Evolutionary conservation across 2,113 vertebrate genomes (phyloP), one percentile per base, ranked within the genome.

Genomic region (Dolichotis patagonum): DNA sequence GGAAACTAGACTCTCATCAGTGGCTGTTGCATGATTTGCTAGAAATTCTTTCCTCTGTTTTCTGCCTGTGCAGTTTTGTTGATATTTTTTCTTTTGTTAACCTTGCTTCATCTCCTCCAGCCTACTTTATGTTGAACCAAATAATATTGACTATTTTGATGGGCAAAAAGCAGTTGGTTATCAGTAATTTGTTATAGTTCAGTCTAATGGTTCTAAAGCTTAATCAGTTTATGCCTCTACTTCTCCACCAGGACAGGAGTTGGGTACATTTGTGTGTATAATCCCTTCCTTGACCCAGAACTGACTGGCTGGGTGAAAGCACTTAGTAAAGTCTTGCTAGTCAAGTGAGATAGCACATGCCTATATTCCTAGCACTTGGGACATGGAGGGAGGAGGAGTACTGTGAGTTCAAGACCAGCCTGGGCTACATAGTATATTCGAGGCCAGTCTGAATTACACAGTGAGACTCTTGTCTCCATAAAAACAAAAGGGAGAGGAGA

Each of bases 191-290:
- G 10, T 20, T 82, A 63, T 80, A 46, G 2, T 95, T 96, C 22
- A 58, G 24, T 17, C 32, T 94, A 83, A 85, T 78, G 32, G 65
- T 96, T 80, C 78, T 82, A 94, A 94, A 86, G 54, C 28, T 90
- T 94, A 81, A 43, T 93, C 62, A 22, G 35, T 71, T 91, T 20
- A 73, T 63, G 7, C 88, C 11, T 75, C 56, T 91, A 86, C 46
- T 93, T 95, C 24, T 96, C 41, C 24, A 77, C 28, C 94, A 46
- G 35, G 85, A 19, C 28, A 90, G 46, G 26, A 32, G 24, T 28
- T 83, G 81, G 94, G 77, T 17, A 94, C 43, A 38, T 46, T n/a
- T 4, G 6, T 89, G 26, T 94, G 24, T 82, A 56, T 69, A 94
- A 65, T 95, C 28, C n/a, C 32, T 88, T 91, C 11, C 19, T 56